Evolutionary conservation across 2,113 vertebrate species (phyloP), one percentile per base, ranked within the genome.

Genomic region (Ranitomeya imitator): DNA sequence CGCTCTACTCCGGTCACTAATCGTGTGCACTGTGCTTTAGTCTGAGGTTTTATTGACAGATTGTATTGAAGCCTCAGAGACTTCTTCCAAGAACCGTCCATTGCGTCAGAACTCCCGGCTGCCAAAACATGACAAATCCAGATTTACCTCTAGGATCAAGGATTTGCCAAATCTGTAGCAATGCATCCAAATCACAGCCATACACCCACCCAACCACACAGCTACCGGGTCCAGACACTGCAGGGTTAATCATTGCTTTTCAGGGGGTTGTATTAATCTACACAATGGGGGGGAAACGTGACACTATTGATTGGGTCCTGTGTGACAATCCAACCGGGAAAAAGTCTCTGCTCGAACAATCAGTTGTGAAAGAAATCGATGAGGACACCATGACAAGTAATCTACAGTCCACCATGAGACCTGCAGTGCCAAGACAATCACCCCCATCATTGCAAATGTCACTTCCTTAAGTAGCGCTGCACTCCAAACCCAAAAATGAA

Each of bases 101-200:
- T 67, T 74, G 86, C 61, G 86, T 87, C 86, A 81, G 61, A 21
- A 13, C 65, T 59, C 45, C 11, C 14, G 11, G 63, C 55, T 82
- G 86, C 86, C 86, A 88, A 88, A 83, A 74, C 59, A 65, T 88
- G 69, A 83, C 81, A 67, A 54, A 57, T 37, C 59, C 81, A 67
- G 57, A 83, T 76, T 77, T 59, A 87, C 79, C 79, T 82, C 86
- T 51, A 87, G 86, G 79, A 88, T 57, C 82, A 51, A n/a, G 23
- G 3, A n/a, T 52, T n/a, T 88, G 86, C 78, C 79, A 87, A 73
- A 55, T 54, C 61, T 7, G 57, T 26, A 87, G 23, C 54, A 12
- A 12, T 8, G 21, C 65, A 73, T 81, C 65, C 85, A 52, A 54
- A 83, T 37, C 16, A 54, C 19, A 78, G 19, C 18, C 16, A 10